These are phyloP conservation scores for Adelges cooleyi DNA, from an alignment of 1,140 invertebrate genomes.

Conservation along the genomic window DNA sequence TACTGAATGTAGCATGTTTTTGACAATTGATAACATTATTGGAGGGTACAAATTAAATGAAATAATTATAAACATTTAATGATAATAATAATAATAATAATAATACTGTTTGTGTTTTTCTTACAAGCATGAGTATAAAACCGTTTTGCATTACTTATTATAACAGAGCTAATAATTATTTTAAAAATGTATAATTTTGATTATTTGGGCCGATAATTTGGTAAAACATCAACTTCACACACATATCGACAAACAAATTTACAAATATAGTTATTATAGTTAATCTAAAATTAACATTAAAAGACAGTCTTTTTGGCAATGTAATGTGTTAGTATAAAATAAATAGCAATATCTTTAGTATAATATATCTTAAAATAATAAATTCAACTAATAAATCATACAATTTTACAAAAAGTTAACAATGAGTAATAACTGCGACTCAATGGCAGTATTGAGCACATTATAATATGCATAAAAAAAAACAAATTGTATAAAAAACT, in stretches of 20 bases:
- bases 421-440: neutral
- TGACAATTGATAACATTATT: too few relatives aligned
- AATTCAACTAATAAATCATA: slow-evolving; percentile 18
- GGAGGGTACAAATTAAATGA: too few relatives aligned
- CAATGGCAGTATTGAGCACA: neutral
- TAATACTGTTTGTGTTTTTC: slow-evolving; percentile 19
- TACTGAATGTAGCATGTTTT: too few relatives aligned
- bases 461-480: neutral
- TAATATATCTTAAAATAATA: slow-evolving; percentile 8
- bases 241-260: slow-evolving; percentile 17
- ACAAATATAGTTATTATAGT: slow-evolving; percentile 5
- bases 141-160: too few relatives aligned
- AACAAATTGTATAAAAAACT: neutral
- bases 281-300: slow-evolving; percentile 27
- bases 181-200: slow-evolving; percentile 17
- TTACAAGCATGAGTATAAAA: neutral
- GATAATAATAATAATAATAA: slow-evolving; percentile 4
- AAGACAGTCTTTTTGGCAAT: slow-evolving; percentile 28
- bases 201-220: slow-evolving; percentile 6
- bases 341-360: slow-evolving; percentile 7
- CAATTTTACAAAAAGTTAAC: slow-evolving; percentile 22
- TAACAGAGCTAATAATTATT: neutral
- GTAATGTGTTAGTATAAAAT: slow-evolving; percentile 29
- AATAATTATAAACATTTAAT: slow-evolving; percentile 1
- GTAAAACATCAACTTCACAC: slow-evolving; percentile 4